phyloP scores from a whole-genome alignment of 2,888 invertebrate genomes.

The Phragmatobia fuliginosa region DNA sequence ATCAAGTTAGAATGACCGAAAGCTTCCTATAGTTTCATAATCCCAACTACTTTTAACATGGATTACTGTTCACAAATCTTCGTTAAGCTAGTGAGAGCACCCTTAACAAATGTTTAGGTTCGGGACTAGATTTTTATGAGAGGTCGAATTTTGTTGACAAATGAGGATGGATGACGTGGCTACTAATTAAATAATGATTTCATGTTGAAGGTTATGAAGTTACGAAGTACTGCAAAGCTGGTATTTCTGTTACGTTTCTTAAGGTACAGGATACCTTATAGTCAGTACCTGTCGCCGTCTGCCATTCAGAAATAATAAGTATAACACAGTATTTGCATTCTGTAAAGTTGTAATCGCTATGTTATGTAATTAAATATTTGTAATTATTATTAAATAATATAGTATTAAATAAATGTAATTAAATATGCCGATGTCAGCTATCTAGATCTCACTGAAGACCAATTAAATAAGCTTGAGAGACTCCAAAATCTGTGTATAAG shows the following conservation, averaged over 20 bases:
- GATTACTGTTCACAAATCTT: constrained; percentile 6
- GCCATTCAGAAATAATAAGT: too few relatives aligned
- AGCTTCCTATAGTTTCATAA: background rate
- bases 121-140: constrained; percentile 8
- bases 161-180: constrained; percentile 13
- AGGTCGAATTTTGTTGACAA: constrained; percentile 6
- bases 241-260: background rate
- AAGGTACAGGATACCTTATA: too few relatives aligned
- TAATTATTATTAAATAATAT: too few relatives aligned
- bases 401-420: too few relatives aligned
- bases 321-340: too few relatives aligned
- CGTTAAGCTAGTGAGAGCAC: background rate
- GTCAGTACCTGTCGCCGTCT: too few relatives aligned
- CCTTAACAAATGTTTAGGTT: constrained; percentile 1
- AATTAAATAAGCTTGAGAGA: too few relatives aligned
- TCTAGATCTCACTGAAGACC: too few relatives aligned
- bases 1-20: background rate
- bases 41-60: constrained; percentile 2
- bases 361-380: too few relatives aligned
- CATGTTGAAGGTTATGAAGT: background rate
- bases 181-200: constrained; percentile 13
- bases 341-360: too few relatives aligned
- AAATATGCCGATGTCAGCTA: too few relatives aligned
- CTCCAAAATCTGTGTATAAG: too few relatives aligned
- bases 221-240: background rate